These are phyloP conservation scores for Trichopria drosophilae DNA, from an alignment of 2,888 invertebrate species.

Conservation along the genomic window DNA sequence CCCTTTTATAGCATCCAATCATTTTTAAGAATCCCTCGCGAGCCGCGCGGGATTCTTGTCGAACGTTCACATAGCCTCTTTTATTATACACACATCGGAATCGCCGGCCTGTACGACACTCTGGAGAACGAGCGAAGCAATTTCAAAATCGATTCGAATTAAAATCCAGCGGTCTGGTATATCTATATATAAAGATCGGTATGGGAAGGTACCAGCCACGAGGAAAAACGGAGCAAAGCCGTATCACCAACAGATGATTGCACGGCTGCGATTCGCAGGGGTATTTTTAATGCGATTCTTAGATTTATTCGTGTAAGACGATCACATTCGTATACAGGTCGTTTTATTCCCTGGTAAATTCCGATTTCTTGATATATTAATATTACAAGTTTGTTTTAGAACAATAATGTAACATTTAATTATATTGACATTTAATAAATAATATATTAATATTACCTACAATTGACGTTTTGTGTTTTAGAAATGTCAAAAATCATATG, in stretches of 20 bases:
- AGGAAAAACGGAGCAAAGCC: constrained; percentile 7
- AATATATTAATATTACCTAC: no score
- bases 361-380: no score
- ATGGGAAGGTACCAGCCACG: constrained; percentile 5
- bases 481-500: background rate
- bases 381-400: no score
- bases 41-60: constrained; percentile 32
- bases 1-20: constrained; percentile 42
- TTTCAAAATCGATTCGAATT: constrained; percentile 38
- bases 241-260: constrained; percentile 27
- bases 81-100: constrained; percentile 1
- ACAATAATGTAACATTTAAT: no score
- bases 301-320: no score
- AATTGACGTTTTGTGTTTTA: background rate
- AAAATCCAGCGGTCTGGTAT: constrained; percentile 26
- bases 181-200: constrained; percentile 13
- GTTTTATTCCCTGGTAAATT: no score
- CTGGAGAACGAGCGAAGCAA: constrained; percentile 27
- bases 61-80: constrained; percentile 19
- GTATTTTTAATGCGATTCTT: no score
- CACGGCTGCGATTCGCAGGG: constrained; percentile 27
- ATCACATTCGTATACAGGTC: no score
- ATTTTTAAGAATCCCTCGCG: constrained; percentile 43
- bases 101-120: background rate
- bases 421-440: no score